Base-by-base conservation (phyloP, 1,140 invertebrate genomes). In the Teleogryllus occipitalis region DNA sequence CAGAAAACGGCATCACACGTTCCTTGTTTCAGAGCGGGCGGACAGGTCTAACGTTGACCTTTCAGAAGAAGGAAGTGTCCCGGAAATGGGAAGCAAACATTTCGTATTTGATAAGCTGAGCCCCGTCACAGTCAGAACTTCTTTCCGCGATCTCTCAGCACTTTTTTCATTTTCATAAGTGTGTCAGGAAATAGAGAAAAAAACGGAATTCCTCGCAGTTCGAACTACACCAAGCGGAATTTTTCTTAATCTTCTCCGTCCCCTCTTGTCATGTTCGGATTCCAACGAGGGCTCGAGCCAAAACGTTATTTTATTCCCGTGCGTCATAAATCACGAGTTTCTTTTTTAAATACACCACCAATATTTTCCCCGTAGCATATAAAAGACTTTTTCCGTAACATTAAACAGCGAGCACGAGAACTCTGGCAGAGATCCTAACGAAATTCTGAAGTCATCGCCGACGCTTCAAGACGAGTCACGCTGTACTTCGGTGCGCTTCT, bases 31-130 rank as follows among this genome's bases (percentile, higher is more conserved):
- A 10, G 0, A 18, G 10, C 18, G 10, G 54, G 54, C 54, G 7
- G 54, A 65, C 54, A 65, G 54, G 54, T 65, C 54, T 65, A 65
- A 65, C 54, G 54, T 65, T 65, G 54, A 65, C 54, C 54, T 65
- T 65, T 65, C 54, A 65, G 54, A 65, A 65, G 18, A 65, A 65
- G 54, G 54, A 65, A 65, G 54, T 65, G 18, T 65, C 18, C 54
- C 54, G 54, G 54, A 65, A 65, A 65, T 65, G 54, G 54, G 54
- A 65, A 65, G 54, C 54, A 65, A 65, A 65, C 54, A 65, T 14
- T 65, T 65, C 54, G 10, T 18, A 65, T 65, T 65, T 65, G 54
- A 65, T 65, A 65, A 65, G 10, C 54, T 10, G 54, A 65, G 18
- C 54, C 54, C 54, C 10, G 10, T 18, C 10, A 10, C 54, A 65